phyloP scores from a whole-genome alignment of 64 coral and sea anemone genomes.

The Montipora foliosa region DNA sequence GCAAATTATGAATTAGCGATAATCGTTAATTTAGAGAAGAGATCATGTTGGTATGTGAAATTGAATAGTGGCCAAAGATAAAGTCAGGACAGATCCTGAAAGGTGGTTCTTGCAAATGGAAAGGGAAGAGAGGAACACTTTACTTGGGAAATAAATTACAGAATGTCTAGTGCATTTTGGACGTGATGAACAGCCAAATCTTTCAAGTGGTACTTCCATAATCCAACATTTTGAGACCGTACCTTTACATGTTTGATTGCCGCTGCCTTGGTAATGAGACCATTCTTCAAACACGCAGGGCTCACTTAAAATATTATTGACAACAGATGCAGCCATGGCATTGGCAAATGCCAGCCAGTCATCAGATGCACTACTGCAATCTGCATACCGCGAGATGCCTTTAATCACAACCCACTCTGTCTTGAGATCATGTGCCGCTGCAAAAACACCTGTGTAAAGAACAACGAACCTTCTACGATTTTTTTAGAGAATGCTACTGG shows the following conservation, averaged over 20 bases:
- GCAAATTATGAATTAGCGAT: no score
- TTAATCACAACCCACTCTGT: conserved; percentile 49
- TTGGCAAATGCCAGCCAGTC: conserved; percentile 26
- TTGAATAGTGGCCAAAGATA: no score
- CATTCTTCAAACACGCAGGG: background rate
- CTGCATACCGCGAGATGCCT: conserved; percentile 31
- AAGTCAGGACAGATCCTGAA: no score
- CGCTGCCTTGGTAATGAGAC: background rate
- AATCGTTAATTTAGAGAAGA: no score
- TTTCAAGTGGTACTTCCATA: no score
- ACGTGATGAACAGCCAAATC: no score
- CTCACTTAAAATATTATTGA: conserved; percentile 5
- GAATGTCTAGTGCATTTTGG: no score
- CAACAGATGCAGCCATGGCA: conserved; percentile 55
- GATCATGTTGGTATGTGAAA: no score
- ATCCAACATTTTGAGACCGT: background rate
- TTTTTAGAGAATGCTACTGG: background rate
- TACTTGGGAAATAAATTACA: no score
- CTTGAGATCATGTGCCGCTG: background rate
- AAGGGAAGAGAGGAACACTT: no score
- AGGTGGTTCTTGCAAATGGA: no score
- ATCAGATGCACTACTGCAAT: background rate
- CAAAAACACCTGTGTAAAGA: conserved; percentile 17
- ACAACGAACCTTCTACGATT: background rate
- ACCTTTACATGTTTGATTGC: background rate